phyloP scores from a whole-genome alignment of 2,888 invertebrate species.

The Tetheella fluctuosa region DNA sequence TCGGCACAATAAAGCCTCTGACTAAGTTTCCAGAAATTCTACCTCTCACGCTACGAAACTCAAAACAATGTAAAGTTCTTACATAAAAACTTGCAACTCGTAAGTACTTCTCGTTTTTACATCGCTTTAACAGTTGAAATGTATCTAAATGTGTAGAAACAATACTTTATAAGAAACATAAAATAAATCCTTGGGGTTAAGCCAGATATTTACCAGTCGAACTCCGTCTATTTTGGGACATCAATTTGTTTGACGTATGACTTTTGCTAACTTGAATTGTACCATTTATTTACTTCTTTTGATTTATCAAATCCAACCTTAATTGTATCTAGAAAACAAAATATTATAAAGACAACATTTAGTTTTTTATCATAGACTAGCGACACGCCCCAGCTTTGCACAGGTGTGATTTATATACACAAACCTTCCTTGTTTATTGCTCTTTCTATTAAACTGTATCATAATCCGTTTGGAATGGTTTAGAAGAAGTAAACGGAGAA shows the following conservation, averaged over 20 bases:
- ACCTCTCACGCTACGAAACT: constrained; percentile 13
- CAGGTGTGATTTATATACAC: too few species aligned
- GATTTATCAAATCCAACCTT: background rate
- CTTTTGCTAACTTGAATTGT: background rate
- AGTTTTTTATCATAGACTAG: too few species aligned
- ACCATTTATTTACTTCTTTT: background rate
- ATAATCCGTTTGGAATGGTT: too few species aligned
- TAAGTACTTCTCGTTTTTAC: constrained; percentile 54
- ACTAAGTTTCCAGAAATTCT: constrained; percentile 6
- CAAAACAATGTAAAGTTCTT: constrained; percentile 51
- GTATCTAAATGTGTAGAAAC: constrained; percentile 22
- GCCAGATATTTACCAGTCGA: constrained; percentile 35
- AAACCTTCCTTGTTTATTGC: too few species aligned
- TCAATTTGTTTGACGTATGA: constrained; percentile 14
- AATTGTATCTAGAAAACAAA: too few species aligned
- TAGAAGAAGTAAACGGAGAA: too few species aligned
- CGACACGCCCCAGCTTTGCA: too few species aligned
- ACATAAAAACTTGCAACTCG: constrained; percentile 44
- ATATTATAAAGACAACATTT: too few species aligned
- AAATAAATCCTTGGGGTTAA: constrained; percentile 34
- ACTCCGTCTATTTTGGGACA: constrained; percentile 17
- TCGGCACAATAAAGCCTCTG: constrained; percentile 3
- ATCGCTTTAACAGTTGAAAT: constrained; percentile 38
- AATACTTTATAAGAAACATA: constrained; percentile 32
- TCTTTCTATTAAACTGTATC: too few species aligned